These are phyloP conservation scores for Sminthurides aquaticus DNA, from an alignment of 2,888 invertebrate species.

Conservation along the genomic window DNA sequence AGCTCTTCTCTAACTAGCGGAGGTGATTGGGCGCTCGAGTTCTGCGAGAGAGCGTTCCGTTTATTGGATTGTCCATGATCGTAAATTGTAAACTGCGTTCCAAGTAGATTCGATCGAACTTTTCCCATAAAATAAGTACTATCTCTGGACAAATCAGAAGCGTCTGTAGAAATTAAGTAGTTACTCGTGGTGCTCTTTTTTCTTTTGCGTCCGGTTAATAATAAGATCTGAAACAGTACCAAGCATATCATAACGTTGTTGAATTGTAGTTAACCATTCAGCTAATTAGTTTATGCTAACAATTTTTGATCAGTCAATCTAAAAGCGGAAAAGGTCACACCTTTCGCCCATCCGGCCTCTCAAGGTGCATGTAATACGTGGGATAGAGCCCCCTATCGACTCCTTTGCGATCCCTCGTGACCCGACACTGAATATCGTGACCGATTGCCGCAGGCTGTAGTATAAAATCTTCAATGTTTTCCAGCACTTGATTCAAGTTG, in stretches of 20 bases:
- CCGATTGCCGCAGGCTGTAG: conserved; percentile 84
- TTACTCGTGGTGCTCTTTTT: conserved; percentile 98
- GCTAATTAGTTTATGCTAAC: too few species aligned
- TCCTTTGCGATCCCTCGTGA: conserved; percentile 92
- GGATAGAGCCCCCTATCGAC: conserved; percentile 96
- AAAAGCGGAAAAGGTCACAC: conserved; percentile 54
- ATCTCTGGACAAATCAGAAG: conserved; percentile 84
- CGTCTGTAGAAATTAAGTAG: conserved; percentile 94
- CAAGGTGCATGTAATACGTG: conserved; percentile 93
- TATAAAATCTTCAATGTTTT: conserved; percentile 82
- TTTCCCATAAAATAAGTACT: conserved; percentile 93
- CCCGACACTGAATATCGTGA: conserved; percentile 86
- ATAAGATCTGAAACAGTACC: conserved; percentile 57
- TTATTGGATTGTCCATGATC: conserved; percentile 65
- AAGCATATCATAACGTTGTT: too few species aligned
- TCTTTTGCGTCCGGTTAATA: conserved; percentile 78
- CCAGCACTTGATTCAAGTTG: conserved; percentile 48
- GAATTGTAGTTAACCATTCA: too few species aligned
- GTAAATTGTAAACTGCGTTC: conserved; percentile 93
- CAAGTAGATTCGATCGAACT: conserved; percentile 86
- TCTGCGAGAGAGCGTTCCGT: conserved; percentile 1
- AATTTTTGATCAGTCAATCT: too few species aligned
- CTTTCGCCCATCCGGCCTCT: conserved; percentile 91
- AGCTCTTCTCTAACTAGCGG: conserved; percentile 66
- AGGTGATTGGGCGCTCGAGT: background rate